Evolutionary conservation across 2,797 vertebrate genomes (phyloP), one percentile per base, ranked within the genome.

Genomic region (Chromobotia macracanthus): DNA sequence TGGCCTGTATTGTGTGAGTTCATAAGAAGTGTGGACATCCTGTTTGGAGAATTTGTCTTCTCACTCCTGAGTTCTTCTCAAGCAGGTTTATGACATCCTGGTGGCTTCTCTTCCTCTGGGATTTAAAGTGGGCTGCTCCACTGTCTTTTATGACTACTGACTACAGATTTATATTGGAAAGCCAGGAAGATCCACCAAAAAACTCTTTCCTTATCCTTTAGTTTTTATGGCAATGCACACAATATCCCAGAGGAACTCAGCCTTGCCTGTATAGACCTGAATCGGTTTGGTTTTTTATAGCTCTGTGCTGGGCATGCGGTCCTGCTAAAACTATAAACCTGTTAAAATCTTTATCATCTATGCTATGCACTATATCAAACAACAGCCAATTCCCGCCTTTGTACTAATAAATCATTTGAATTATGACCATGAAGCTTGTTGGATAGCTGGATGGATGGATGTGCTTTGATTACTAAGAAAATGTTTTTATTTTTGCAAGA

Each of bases 31-130:
- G 53, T 81, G 82, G 64, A 83, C 66, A 74, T 86, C 80, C 82
- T 86, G 84, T 86, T 81, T 84, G 70, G 63, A 53, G 61, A 61
- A 23, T 86, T 84, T 84, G 82, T 82, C 66, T 82, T 44, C 7
- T 61, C 72, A 76, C 79, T 79, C 72, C 35, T 48, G 81, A 79
- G 79, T 73, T 80, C 66, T 82, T 28, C 66, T 78, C 75, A 51
- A 73, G 82, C 76, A 83, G 48, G 56, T 85, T 82, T 83, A 82
- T 85, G 69, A 69, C 84, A 74, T 82, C 84, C 77, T 84, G 80
- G 53, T 38, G 63, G 67, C 76, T 68, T 55, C 41, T 61, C 79
- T 80, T 83, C 78, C 73, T 75, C 65, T 75, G 76, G 41, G 72
- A 21, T 80, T 83, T 85, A 78, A 79, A 69, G 75, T 12, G 61